Base-by-base conservation (phyloP, 2,888 invertebrate species). In the Cecidostiba fungosa region DNA sequence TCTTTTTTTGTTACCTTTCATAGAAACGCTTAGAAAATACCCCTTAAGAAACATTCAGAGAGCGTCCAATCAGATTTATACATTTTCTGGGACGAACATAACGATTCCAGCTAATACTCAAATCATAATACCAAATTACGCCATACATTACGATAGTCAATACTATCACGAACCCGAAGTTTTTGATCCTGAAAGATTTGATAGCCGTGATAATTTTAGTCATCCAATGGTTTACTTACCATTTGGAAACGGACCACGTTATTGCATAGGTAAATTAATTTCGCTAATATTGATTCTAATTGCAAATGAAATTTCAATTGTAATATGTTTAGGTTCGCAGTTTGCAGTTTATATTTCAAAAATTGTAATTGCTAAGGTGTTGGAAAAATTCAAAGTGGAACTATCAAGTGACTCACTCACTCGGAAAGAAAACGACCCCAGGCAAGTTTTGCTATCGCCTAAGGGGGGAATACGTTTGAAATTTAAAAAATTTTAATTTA, bases 301-400 rank as follows among this genome's bases (percentile, higher is more conserved):
- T 36, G 5, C 2, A 43, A n/a, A 26, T 23, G 1, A 36, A 36
- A 43, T 43, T 39, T 39, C 43, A n/a, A 19, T 1, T 8, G 39
- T 73, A 43, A 12, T 43, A 43, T 43, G 8, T 73, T n/a, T 36
- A 92, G 91, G 91, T 16, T 87, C 89, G 29, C 88, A 90, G 69
- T 91, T 92, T 78, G 92, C 89, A 10, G 72, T 89, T 1, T 88
- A 89, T 82, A 93, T 94, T 88, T 88, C 92, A 0, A 94, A 94
- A 90, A 81, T 92, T 0, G 94, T 92, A 5, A 66, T 94, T 1
- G 90, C 90, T 10, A 88, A 90, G 69, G 88, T 93, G 8, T 79
- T 94, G 0, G 85, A 87, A 12, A 90, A 92, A 76, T 93, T 90
- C 85, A 89, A 90, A 83, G 87, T 93, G 23, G 89, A 90, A 1